A percentile compares a stretch with the other conserved stretches of the same genome.
These are phyloP conservation scores for Hydraecia micacea DNA, from an alignment of 2,888 invertebrate genomes.

Conservation along the genomic window DNA sequence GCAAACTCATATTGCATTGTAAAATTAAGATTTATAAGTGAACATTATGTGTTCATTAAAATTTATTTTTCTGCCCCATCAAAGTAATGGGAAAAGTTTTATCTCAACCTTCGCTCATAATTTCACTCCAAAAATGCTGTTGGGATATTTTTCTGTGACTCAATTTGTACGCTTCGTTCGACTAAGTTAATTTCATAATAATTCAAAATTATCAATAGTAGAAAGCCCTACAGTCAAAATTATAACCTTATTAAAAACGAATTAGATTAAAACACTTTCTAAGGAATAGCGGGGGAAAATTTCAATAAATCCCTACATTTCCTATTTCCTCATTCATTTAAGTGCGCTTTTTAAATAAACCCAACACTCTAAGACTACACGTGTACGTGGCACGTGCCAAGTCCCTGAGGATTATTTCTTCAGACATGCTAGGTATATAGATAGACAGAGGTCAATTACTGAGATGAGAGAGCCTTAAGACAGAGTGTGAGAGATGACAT, in stretches of 20 bases:
- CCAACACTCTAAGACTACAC: not conserved
- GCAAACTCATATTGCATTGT: too few species aligned
- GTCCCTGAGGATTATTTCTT: slow-evolving; percentile 24
- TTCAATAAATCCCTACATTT: not conserved
- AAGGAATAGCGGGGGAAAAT: not conserved
- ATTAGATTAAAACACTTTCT: too few species aligned
- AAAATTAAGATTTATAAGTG: not conserved
- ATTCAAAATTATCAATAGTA: not conserved
- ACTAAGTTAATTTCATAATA: not conserved
- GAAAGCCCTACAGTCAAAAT: not conserved
- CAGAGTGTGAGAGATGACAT: not conserved
- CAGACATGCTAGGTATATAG: not conserved
- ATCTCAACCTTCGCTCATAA: not conserved
- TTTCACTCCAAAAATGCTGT: not conserved
- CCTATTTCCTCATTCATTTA: slow-evolving; percentile 2
- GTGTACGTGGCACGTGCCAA: slow-evolving; percentile 28
- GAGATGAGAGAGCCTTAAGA: slow-evolving; percentile 3
- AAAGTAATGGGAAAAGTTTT: not conserved
- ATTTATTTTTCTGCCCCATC: not conserved
- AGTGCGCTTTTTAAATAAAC: slow-evolving; percentile 22
- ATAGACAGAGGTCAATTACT: slow-evolving; percentile 22
- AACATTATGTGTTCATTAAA: not conserved
- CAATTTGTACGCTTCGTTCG: too few species aligned
- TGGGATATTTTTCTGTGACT: not conserved
- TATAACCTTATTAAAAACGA: too few species aligned